phyloP scores from a whole-genome alignment of 1,140 invertebrate genomes.

The Cydia strobilella region DNA sequence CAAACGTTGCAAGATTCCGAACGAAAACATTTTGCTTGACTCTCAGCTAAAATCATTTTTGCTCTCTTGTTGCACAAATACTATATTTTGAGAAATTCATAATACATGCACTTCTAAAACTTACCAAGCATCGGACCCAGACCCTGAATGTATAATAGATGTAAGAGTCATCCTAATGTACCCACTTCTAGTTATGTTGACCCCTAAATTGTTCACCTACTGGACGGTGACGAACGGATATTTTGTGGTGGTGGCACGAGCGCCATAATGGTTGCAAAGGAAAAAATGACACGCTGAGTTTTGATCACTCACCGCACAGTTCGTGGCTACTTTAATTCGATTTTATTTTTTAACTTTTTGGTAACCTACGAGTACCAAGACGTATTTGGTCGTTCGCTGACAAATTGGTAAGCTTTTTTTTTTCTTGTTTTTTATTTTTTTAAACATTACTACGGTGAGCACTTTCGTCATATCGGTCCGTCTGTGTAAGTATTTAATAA shows the following conservation, averaged over 20 bases:
- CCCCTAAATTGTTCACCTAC: slow-evolving; percentile 52
- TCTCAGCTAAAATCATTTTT: too few species aligned
- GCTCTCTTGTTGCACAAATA: too few species aligned
- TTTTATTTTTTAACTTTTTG: slow-evolving; percentile 35
- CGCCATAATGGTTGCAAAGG: slow-evolving; percentile 45
- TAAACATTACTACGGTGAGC: too few species aligned
- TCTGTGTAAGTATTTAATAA: too few species aligned
- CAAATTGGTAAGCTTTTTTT: not conserved
- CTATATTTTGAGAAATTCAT: too few species aligned
- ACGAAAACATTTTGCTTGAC: too few species aligned
- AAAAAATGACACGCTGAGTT: slow-evolving; percentile 51
- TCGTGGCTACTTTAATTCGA: slow-evolving; percentile 59
- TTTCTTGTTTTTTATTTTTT: too few species aligned
- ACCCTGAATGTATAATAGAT: not conserved
- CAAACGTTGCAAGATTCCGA: too few species aligned
- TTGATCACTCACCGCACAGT: slow-evolving; percentile 39
- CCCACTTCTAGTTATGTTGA: slow-evolving; percentile 35
- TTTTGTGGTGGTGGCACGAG: slow-evolving; percentile 71
- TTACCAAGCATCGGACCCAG: too few species aligned
- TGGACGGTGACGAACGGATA: slow-evolving; percentile 66
- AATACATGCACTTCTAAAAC: too few species aligned
- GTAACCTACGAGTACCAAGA: not conserved
- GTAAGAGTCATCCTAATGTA: too few species aligned
- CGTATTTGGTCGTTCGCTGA: not conserved
- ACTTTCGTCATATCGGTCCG: too few species aligned